These are phyloP conservation scores for Paraplagusia blochii DNA, from an alignment of 2,113 vertebrate species.

Conservation along the genomic window DNA sequence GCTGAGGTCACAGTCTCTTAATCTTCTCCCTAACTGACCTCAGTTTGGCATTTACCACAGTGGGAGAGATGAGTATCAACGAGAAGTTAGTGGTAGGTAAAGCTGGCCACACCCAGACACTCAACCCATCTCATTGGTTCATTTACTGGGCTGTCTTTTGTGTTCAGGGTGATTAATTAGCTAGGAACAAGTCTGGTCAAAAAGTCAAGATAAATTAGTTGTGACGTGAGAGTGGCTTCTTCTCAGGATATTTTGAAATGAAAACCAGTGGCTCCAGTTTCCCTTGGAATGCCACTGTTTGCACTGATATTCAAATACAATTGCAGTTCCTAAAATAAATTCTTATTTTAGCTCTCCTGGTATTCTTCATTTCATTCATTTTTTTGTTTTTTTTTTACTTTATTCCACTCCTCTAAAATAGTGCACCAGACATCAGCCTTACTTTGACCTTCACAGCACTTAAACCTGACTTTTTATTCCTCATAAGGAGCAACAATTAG, in stretches of 20 bases:
- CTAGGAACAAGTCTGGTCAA: slow-evolving; percentile 13
- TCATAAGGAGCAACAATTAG: slow-evolving; percentile 13
- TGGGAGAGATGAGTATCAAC: slow-evolving; percentile 6
- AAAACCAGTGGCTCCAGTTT: neutral
- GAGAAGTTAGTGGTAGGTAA: slow-evolving; percentile 9
- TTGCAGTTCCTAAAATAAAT: neutral
- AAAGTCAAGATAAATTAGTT: slow-evolving; percentile 43
- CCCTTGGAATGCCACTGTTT: neutral
- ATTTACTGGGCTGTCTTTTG: slow-evolving; percentile 17
- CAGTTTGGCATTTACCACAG: neutral
- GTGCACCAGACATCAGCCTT: neutral
- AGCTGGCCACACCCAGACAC: slow-evolving; percentile 17
- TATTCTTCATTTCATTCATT: no score
- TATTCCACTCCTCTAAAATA: neutral
- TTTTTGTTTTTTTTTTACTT: no score
- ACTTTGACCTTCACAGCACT: neutral
- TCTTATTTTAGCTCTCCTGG: neutral
- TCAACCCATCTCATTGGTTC: slow-evolving; percentile 23
- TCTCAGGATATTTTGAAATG: slow-evolving; percentile 13
- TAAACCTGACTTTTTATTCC: slow-evolving; percentile 20
- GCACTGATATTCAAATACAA: neutral
- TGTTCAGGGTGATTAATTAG: slow-evolving; percentile 35
- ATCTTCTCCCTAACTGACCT: slow-evolving; percentile 34
- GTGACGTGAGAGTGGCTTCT: slow-evolving; percentile 42
- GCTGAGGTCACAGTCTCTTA: slow-evolving; percentile 17